Conservation (phyloP, 2,888 invertebrate species). For the Stenoptilia bipunctidactyla region DNA sequence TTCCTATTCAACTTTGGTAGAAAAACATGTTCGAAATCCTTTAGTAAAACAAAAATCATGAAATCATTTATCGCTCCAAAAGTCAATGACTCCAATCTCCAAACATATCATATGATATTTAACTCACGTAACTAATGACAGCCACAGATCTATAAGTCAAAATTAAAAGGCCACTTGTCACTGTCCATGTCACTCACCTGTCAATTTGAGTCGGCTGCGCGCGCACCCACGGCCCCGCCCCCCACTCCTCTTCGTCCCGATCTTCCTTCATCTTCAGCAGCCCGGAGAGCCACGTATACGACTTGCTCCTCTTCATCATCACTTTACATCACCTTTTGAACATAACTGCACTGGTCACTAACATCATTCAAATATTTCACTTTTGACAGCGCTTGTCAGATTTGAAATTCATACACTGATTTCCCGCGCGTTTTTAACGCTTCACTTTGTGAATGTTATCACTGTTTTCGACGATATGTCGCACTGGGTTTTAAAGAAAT, state of each 20-base stretch:
- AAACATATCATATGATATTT: no score
- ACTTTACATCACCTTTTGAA: constrained; percentile 14
- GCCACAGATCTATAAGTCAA: no score
- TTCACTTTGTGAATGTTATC: not conserved
- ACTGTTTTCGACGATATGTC: not conserved
- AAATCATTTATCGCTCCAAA: no score
- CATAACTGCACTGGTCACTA: constrained; percentile 17
- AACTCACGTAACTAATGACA: no score
- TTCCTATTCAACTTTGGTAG: no score
- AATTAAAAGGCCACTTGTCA: no score
- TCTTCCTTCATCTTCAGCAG: constrained; percentile 43
- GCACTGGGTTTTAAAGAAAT: no score
- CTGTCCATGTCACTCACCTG: constrained; percentile 32
- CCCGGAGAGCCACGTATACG: constrained; percentile 62
- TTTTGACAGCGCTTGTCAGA: no score
- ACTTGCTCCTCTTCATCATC: constrained; percentile 58
- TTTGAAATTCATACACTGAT: no score
- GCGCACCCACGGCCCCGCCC: constrained; percentile 48
- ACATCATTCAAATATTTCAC: not conserved
- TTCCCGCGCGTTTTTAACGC: not conserved
- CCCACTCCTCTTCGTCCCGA: constrained; percentile 48
- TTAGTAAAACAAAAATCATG: no score
- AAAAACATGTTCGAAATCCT: no score
- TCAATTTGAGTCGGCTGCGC: constrained; percentile 44
- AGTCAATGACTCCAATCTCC: no score